Conservation (phyloP, 1,140 invertebrate species). For the Carposina sasakii region DNA sequence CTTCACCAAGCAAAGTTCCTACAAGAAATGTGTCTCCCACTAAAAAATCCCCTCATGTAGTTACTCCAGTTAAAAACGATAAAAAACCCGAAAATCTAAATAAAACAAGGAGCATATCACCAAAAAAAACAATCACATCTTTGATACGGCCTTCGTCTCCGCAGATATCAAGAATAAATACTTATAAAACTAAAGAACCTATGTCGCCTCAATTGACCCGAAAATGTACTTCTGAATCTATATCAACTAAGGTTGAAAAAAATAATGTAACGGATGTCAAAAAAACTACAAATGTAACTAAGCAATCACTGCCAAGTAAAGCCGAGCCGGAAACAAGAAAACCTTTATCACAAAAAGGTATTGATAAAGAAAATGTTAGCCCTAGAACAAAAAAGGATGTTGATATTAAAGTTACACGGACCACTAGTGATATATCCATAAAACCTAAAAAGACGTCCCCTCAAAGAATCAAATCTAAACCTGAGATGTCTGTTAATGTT, state of each 20-base stretch:
- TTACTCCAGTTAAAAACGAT: conserved; percentile 28
- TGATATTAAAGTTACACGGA: conserved; percentile 69
- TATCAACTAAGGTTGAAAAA: conserved; percentile 40
- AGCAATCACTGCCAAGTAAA: conserved; percentile 28
- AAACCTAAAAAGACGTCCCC: conserved; percentile 63
- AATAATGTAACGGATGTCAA: conserved; percentile 45
- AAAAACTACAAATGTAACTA: conserved; percentile 32
- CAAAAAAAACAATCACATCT: conserved; percentile 42
- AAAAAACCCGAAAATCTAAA: conserved; percentile 27
- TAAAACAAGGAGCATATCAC: conserved; percentile 51
- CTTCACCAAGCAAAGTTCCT: conserved; percentile 35
- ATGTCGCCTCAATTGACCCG: conserved; percentile 30
- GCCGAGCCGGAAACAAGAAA: conserved; percentile 38
- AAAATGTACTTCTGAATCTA: conserved; percentile 34
- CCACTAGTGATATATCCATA: conserved; percentile 72
- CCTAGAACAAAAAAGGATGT: conserved; percentile 56
- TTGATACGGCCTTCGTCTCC: conserved; percentile 51
- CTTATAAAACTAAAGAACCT: conserved; percentile 41
- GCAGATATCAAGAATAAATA: conserved; percentile 38
- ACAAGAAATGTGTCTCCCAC: conserved; percentile 52
- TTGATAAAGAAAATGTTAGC: conserved; percentile 38
- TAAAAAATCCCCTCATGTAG: conserved; percentile 36
- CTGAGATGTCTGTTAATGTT: conserved; percentile 64
- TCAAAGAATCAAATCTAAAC: conserved; percentile 60
- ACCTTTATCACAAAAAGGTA: conserved; percentile 28